Evolutionary conservation across 2,888 invertebrate genomes (phyloP), one percentile per base, ranked within the genome.

Genomic region (Hypsopygia costalis): DNA sequence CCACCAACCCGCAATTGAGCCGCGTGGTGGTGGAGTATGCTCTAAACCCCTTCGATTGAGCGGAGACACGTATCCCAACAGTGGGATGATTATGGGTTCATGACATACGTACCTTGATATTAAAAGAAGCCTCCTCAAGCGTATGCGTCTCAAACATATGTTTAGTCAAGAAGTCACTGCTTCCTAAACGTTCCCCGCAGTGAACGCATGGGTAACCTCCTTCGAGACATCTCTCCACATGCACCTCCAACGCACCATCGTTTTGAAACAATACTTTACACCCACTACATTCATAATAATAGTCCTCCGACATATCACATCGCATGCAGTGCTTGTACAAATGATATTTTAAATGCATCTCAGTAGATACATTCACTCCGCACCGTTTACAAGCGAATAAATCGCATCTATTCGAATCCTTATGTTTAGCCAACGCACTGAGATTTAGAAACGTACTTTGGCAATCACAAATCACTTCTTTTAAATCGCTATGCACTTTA

Each of bases 341-440:
- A 31, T 37, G 36, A 21, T 37, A 37, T 21, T 22, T 30, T 11
- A 30, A 6, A n/a, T 29, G 9, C 8, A 30, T 20, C n/a, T 30
- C 21, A 22, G 30, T 37, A 2, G 30, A 20, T 1, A 37, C 30
- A 8, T 11, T 30, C 4, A 29, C 36, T 1, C 36, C 36, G 10
- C 36, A 37, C 11, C 30, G 20, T 0, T 21, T 29, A 16, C 36
- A 37, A 3, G 20, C 11, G 8, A 16, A 29, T 3, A 37, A n/a
- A n/a, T 37, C 36, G 7, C 36, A 37, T 20, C 22, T 30, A 2
- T 11, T 30, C 5, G 21, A 30, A 8, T 8, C 12, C 6, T n/a
- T 11, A 11, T 36, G 36, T 10, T 16, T 29, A 8, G 20, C n/a
- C 4, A 36, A 12, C 1, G 29, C 36, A 7, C 28, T 10, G 6